phyloP scores from a whole-genome alignment of 2,113 vertebrate genomes.

The Gallinago media region DNA sequence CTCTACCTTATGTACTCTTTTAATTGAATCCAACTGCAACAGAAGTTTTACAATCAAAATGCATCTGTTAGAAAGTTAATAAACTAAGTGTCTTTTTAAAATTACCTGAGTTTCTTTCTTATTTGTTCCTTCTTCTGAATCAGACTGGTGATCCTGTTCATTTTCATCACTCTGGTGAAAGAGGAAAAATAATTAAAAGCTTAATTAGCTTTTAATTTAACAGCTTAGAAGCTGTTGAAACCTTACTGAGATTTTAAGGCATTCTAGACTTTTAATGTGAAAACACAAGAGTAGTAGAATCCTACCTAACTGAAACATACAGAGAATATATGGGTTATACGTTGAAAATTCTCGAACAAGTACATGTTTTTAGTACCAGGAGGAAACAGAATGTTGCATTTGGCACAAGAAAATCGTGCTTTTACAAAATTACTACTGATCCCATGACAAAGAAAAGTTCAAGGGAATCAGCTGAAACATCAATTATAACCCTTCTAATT shows the following conservation, averaged over 20 bases:
- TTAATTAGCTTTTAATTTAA: too few species aligned
- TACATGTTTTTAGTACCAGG: neutral
- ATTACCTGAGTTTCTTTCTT: conserved; percentile 91
- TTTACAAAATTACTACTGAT: neutral
- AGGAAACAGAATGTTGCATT: neutral
- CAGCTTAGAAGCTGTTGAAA: neutral
- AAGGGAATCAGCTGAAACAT: neutral
- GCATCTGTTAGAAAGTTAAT: neutral
- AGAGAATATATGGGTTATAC: neutral
- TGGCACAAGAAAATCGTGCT: neutral
- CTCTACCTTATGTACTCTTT: neutral
- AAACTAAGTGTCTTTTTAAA: neutral
- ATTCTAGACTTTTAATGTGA: neutral
- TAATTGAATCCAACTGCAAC: neutral
- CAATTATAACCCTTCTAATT: neutral
- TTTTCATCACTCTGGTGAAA: conserved; percentile 92
- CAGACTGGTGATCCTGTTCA: conserved; percentile 91
- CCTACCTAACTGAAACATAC: neutral
- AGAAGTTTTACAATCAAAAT: neutral
- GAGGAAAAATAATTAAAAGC: neutral
- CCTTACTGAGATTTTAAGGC: neutral
- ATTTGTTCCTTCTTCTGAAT: conserved; percentile 92
- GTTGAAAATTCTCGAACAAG: neutral
- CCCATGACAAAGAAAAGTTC: neutral
- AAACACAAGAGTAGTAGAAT: neutral